These are phyloP conservation scores for Hylia prasina DNA, from an alignment of 2,113 vertebrate species.

Conservation along the genomic window DNA sequence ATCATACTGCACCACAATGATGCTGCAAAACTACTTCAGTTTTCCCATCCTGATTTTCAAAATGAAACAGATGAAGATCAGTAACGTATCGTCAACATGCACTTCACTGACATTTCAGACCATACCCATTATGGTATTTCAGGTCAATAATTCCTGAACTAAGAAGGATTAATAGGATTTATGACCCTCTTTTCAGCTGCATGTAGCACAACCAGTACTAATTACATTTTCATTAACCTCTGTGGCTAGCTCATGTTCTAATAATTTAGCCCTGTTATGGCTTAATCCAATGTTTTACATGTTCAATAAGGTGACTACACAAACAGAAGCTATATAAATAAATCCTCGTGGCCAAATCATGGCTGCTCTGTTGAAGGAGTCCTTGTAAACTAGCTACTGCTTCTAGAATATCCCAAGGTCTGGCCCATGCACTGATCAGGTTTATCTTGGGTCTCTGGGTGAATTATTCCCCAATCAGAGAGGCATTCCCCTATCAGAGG, in stretches of 20 bases:
- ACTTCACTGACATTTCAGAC: slow-evolving; percentile 33
- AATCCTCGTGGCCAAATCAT: not conserved
- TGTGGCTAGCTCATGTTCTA: slow-evolving; percentile 61
- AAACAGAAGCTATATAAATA: slow-evolving; percentile 56
- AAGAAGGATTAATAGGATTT: slow-evolving; percentile 72
- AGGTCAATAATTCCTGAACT: slow-evolving; percentile 72
- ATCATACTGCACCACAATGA: not conserved
- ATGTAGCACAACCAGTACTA: slow-evolving; percentile 66
- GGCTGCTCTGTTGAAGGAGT: not conserved
- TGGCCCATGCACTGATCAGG: not conserved
- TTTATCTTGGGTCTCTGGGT: not conserved
- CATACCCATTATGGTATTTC: slow-evolving; percentile 54
- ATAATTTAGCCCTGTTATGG: slow-evolving; percentile 66
- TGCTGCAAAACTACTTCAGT: not conserved
- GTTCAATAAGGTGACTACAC: slow-evolving; percentile 64
- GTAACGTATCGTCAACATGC: not conserved
- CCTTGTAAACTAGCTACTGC: not conserved
- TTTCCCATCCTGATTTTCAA: not conserved
- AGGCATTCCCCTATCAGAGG: not conserved
- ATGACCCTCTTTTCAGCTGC: slow-evolving; percentile 62
- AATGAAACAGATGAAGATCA: not conserved
- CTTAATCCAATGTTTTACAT: slow-evolving; percentile 63
- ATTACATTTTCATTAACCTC: slow-evolving; percentile 78
- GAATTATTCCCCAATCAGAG: not conserved
- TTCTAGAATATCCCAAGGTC: not conserved